Percentiles rank a stretch among this genome's conserved stretches.
Evolutionary conservation across 2,888 invertebrate genomes (phyloP).

Genomic region (Oscheius sp.): DNA sequence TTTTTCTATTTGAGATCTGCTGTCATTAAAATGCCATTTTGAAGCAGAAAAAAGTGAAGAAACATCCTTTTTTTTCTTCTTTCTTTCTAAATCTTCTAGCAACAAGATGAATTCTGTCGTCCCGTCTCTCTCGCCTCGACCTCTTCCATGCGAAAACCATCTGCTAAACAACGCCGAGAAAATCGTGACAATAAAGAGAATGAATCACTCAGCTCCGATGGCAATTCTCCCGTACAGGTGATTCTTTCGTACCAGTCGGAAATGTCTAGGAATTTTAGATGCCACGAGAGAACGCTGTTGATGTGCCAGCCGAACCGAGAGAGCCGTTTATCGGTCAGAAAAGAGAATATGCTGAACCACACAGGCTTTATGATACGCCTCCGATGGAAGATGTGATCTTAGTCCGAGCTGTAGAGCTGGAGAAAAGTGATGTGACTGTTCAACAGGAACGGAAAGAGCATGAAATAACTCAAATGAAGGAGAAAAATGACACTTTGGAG

Average conservation of each 20-base stretch:
- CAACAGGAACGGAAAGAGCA: background rate
- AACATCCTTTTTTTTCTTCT: background rate
- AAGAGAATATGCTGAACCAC: background rate
- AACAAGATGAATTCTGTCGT: constrained; percentile 18
- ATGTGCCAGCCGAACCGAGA: constrained; percentile 5
- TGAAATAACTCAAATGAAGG: background rate
- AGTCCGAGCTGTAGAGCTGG: background rate
- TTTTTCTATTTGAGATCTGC: background rate
- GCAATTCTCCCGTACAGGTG: constrained; percentile 6
- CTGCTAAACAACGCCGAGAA: too few relatives aligned
- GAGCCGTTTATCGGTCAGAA: background rate
- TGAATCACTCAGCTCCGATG: background rate
- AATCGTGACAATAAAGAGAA: constrained; percentile 13
- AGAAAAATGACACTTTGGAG: background rate
- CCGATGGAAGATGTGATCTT: background rate
- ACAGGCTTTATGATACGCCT: background rate
- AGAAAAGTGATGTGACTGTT: constrained; percentile 1
- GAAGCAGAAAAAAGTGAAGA: background rate
- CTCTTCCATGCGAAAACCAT: constrained; percentile 13
- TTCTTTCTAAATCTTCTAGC: constrained; percentile 1
- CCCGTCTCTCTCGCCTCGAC: constrained; percentile 9
- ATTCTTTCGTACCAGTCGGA: too few relatives aligned
- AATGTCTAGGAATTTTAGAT: background rate
- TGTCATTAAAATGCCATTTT: background rate
- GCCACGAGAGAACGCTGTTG: constrained; percentile 1